A percentile compares a stretch with the other conserved stretches of the same genome.
Evolutionary conservation across 2,888 invertebrate species (phyloP).

Genomic region (Rhorus exstirpatorius): DNA sequence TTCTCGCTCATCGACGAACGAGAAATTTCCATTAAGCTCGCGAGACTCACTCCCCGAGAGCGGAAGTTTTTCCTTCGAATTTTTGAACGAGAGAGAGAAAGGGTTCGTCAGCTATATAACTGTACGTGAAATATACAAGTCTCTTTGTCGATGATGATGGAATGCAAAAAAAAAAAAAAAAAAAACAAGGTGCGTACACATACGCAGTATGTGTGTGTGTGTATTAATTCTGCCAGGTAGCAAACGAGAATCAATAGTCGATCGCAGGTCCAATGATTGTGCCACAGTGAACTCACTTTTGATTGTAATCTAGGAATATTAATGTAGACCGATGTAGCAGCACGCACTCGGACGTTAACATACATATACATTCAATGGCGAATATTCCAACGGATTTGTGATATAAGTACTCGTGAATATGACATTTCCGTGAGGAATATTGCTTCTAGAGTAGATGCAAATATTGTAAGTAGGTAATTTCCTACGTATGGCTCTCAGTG

Average conservation of each 20-base stretch:
- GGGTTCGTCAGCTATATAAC: conserved; percentile 47
- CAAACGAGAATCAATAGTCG: conserved; percentile 32
- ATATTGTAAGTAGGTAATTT: conserved; percentile 2
- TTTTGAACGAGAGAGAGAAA: conserved; percentile 60
- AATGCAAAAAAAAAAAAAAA: conserved; percentile 15
- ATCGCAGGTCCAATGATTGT: conserved; percentile 31
- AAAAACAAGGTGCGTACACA: conserved; percentile 7
- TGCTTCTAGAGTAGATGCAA: not conserved
- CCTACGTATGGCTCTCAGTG: too few relatives aligned
- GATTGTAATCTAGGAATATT: conserved; percentile 5
- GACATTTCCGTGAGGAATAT: conserved; percentile 22
- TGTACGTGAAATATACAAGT: conserved; percentile 41
- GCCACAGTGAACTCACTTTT: not conserved
- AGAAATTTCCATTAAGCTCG: conserved; percentile 82
- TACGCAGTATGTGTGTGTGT: not conserved
- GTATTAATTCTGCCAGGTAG: conserved; percentile 19
- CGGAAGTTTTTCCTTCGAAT: conserved; percentile 54
- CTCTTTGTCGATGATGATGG: conserved; percentile 6
- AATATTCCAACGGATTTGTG: conserved; percentile 49
- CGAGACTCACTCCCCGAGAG: conserved; percentile 68
- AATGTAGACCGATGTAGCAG: not conserved
- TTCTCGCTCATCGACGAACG: conserved; percentile 73
- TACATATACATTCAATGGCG: conserved; percentile 2
- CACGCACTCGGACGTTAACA: conserved; percentile 9
- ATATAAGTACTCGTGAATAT: conserved; percentile 57